Evolutionary conservation across 2,888 invertebrate genomes (phyloP), one percentile per base, ranked within the genome.

Genomic region (Choreutis nemorana): DNA sequence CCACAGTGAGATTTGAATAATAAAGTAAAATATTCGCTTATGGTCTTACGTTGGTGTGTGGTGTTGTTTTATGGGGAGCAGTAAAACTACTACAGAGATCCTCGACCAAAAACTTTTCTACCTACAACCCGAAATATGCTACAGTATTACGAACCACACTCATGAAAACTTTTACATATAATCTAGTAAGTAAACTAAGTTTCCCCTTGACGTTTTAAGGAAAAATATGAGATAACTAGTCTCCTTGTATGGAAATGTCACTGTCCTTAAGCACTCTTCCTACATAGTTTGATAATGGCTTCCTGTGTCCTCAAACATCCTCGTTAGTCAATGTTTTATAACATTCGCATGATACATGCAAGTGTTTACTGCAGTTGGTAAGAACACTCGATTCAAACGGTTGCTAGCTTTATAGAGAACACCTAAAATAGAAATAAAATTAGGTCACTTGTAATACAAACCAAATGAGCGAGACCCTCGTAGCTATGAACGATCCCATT

Each of bases 231-330:
- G 39, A 41, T 33, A 35, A 36, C 32, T 32, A 28, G 31, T 40
- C 42, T 39, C 45, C 46, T 43, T 44, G 44, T 39, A 40, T 43
- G 26, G 14, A 26, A 14, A 36, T 38, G 34, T 36, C 38, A 37
- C 32, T 47, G 64, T 59, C 59, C 59, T 62, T 49, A 18, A n/a
- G 27, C n/a, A 40, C 48, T 50, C 62, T 72, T 72, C 75, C 73
- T 70, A 61, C 54, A 65, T 58, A 66, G 58, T 70, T 68, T 63
- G 68, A 70, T 75, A 73, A 75, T 67, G 59, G 68, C 63, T 75
- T 75, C 73, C 75, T 62, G 57, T 55, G 63, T 67, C 64, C 66
- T 72, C 55, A 57, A 55, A 52, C 62, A 66, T 66, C 67, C 67
- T 68, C 58, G 51, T 55, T 52, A 51, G 56, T 58, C 55, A 59